A percentile compares a stretch with the other conserved stretches of the same genome.
Conservation (phyloP, 2,888 invertebrate species). For the Patella ulyssiponensis region DNA sequence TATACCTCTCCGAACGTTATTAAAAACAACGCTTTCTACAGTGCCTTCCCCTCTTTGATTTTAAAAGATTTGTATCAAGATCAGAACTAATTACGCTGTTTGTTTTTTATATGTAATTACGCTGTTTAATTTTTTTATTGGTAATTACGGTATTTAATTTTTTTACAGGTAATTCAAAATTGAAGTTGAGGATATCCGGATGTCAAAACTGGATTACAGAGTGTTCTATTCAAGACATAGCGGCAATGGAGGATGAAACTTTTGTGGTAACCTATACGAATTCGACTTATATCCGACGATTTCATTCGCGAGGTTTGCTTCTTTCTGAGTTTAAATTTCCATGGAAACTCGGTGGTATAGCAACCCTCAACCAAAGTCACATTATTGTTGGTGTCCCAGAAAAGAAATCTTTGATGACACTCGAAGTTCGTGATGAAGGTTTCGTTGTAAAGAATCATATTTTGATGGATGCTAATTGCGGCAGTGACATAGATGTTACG, state of each 20-base stretch:
- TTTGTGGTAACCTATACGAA: constrained; percentile 1
- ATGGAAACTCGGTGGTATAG: neutral
- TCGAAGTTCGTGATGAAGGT: neutral
- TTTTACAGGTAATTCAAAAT: neutral
- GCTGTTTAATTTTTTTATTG: too few species aligned
- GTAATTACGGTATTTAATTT: too few species aligned
- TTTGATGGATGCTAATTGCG: neutral
- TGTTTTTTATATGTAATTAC: too few species aligned
- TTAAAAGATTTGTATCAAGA: too few species aligned
- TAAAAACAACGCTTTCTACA: too few species aligned
- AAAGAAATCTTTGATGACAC: neutral
- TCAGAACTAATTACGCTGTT: too few species aligned
- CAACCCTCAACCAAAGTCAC: neutral
- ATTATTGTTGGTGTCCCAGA: neutral
- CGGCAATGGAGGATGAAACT: neutral
- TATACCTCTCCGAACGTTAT: too few species aligned
- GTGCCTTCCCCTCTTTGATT: too few species aligned
- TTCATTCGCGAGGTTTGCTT: neutral
- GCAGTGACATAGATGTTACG: neutral
- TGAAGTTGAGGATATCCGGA: neutral
- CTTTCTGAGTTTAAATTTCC: constrained; percentile 6
- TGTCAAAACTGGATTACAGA: neutral
- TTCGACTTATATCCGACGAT: neutral
- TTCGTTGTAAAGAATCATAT: neutral
- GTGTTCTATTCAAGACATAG: neutral